phyloP scores from a whole-genome alignment of 1,140 invertebrate genomes.

The Tribolium castaneum region DNA sequence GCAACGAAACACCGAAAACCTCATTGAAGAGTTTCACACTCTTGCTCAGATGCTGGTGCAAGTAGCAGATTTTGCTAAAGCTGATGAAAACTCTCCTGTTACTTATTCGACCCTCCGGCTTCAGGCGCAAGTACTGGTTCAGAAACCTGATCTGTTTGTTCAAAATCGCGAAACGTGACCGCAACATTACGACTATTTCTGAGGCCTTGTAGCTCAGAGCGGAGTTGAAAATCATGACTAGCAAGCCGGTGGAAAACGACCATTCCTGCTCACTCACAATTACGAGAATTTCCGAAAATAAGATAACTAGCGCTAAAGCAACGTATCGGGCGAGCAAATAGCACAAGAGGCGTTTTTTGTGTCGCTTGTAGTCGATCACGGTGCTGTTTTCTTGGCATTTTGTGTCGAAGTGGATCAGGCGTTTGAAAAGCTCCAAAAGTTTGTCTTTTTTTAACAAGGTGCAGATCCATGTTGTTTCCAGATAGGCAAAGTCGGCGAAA shows the following conservation, averaged over 20 bases:
- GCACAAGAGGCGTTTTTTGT: neutral
- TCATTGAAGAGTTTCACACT: constrained; percentile 46
- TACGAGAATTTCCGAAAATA: neutral
- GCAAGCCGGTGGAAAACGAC: neutral
- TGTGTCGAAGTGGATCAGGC: neutral
- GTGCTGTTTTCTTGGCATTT: neutral
- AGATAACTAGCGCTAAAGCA: neutral
- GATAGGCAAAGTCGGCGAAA: neutral
- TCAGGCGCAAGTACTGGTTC: neutral
- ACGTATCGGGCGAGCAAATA: neutral
- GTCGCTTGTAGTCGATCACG: neutral
- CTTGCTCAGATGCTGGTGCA: constrained; percentile 48
- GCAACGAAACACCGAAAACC: constrained; percentile 42
- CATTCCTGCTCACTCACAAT: neutral
- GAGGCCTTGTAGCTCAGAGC: neutral
- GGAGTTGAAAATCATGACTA: neutral
- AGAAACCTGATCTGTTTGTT: neutral
- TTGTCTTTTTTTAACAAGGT: neutral
- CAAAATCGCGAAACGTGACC: neutral
- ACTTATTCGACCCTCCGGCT: neutral
- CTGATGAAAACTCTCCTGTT: neutral
- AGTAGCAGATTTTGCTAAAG: constrained; percentile 28
- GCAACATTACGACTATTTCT: neutral
- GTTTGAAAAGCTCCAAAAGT: neutral
- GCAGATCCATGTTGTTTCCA: neutral